Evolutionary conservation across 2,797 vertebrate genomes (phyloP).

Genomic region (Adrianichthys oophorus): DNA sequence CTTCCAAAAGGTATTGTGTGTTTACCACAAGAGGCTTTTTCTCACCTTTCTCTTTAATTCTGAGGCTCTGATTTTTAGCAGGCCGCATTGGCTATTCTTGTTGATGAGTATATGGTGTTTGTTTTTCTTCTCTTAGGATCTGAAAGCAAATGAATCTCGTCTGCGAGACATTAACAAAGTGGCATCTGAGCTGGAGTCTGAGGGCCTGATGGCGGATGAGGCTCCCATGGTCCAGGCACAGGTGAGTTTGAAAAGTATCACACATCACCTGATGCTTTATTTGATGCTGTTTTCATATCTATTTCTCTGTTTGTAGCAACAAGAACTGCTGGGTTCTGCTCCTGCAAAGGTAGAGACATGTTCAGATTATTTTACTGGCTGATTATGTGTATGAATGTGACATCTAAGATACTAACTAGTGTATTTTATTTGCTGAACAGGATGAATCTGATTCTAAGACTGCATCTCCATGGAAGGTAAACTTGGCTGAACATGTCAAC

Average conservation of each 20-base stretch:
- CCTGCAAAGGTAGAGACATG: slow-evolving; percentile 68
- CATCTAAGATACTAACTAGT: background rate
- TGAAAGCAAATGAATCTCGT: slow-evolving; percentile 97
- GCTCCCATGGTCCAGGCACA: slow-evolving; percentile 84
- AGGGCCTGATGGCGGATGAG: slow-evolving; percentile 97
- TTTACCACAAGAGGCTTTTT: background rate
- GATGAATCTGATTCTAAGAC: slow-evolving; percentile 93
- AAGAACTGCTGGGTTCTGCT: slow-evolving; percentile 72
- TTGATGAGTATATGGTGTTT: background rate
- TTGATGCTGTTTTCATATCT: background rate
- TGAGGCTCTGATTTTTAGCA: background rate
- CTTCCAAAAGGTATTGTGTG: slow-evolving; percentile 90
- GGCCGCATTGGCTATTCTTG: too few relatives aligned
- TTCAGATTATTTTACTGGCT: too few relatives aligned
- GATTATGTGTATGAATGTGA: too few relatives aligned
- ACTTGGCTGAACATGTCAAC: background rate
- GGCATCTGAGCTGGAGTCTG: slow-evolving; percentile 94
- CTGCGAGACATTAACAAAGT: slow-evolving; percentile 99
- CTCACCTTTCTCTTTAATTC: background rate
- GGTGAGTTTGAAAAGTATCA: slow-evolving; percentile 39
- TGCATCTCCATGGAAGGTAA: slow-evolving; percentile 97
- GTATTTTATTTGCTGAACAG: slow-evolving; percentile 67
- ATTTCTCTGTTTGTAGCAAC: slow-evolving; percentile 66
- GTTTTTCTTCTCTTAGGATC: slow-evolving; percentile 77
- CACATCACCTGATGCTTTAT: too few relatives aligned